Conservation (phyloP, 2,797 vertebrate genomes). For the Xenentodon cancila region DNA sequence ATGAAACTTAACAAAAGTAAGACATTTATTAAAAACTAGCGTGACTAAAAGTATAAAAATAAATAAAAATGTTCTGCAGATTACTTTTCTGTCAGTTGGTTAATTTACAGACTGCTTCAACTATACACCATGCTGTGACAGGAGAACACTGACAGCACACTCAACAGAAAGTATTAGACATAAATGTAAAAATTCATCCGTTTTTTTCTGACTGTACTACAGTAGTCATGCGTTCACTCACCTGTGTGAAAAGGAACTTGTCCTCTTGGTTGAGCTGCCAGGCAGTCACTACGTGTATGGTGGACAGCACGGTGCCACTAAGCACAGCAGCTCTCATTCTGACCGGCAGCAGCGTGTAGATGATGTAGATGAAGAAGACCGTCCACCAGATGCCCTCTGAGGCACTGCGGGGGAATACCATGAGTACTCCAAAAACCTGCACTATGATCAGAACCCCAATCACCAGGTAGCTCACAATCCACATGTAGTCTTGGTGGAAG, state of each 20-base stretch:
- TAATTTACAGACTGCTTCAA: too few species aligned
- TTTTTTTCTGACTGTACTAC: not conserved
- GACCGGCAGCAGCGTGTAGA: conserved; percentile 95
- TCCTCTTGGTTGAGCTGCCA: conserved; percentile 89
- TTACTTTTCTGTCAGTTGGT: too few species aligned
- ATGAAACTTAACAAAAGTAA: not conserved
- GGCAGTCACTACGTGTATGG: conserved; percentile 87
- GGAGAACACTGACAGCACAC: not conserved
- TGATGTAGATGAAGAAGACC: conserved; percentile 96
- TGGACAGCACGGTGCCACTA: conserved; percentile 86
- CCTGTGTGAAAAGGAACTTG: conserved; percentile 90
- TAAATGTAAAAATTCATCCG: too few species aligned
- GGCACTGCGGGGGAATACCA: conserved; percentile 85
- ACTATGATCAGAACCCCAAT: conserved; percentile 89
- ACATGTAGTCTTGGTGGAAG: conserved; percentile 98
- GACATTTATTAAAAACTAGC: too few species aligned
- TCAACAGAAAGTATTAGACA: not conserved
- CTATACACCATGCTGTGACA: not conserved
- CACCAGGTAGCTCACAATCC: conserved; percentile 96
- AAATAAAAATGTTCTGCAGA: too few species aligned
- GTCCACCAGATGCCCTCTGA: conserved; percentile 95
- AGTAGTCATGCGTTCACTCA: conserved; percentile 55
- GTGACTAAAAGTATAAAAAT: too few species aligned
- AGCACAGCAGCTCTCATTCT: conserved; percentile 93
- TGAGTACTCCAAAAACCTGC: conserved; percentile 86